Conservation (phyloP, 2,888 invertebrate genomes). For the Nephrotoma flavescens region DNA sequence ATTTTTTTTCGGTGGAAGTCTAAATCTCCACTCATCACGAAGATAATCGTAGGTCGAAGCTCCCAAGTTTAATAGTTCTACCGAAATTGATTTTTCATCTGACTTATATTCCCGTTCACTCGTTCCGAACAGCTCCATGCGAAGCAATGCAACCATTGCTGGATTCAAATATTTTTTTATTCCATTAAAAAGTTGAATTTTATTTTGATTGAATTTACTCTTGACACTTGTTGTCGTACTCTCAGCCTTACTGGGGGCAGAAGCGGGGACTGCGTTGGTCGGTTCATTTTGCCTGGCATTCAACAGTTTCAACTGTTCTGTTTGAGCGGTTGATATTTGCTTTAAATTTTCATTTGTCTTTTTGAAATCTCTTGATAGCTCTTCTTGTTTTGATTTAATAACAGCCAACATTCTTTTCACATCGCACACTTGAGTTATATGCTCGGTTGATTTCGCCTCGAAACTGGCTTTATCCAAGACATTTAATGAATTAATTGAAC, state of each 20-base stretch:
- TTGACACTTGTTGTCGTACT: neutral
- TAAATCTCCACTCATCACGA: constrained; percentile 28
- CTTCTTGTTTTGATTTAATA: neutral
- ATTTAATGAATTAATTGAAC: neutral
- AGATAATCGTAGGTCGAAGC: constrained; percentile 23
- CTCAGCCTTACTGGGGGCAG: constrained; percentile 16
- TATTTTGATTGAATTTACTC: constrained; percentile 4
- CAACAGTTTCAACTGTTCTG: neutral
- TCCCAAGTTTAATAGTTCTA: constrained; percentile 24
- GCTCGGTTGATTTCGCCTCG: neutral
- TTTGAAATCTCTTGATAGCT: neutral
- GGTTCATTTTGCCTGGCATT: neutral
- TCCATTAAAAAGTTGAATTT: constrained; percentile 23
- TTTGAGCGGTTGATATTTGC: neutral
- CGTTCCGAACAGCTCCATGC: constrained; percentile 31
- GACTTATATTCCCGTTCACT: constrained; percentile 25
- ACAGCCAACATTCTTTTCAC: neutral
- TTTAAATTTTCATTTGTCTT: neutral
- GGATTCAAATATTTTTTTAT: constrained; percentile 28
- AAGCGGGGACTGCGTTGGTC: neutral
- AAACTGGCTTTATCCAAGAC: neutral
- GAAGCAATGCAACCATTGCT: constrained; percentile 26
- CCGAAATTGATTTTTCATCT: constrained; percentile 24
- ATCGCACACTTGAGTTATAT: constrained; percentile 5
- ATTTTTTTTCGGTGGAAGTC: constrained; percentile 23